phyloP scores from a whole-genome alignment of 2,797 vertebrate genomes.

The Poliocrania exsul region DNA sequence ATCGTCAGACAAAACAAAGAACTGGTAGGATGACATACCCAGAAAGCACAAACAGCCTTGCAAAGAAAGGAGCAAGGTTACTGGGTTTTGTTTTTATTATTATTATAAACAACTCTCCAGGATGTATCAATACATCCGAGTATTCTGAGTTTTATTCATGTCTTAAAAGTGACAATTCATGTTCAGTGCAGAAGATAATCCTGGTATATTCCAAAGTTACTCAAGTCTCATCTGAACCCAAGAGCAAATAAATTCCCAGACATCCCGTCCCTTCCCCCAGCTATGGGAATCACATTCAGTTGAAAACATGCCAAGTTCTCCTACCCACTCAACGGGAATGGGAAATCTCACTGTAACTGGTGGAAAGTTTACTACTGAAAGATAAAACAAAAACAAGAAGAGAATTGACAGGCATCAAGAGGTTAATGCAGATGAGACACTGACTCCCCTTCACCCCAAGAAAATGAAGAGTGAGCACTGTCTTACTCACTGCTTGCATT shows the following conservation, averaged over 20 bases:
- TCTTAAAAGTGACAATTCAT: neutral
- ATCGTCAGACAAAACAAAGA: neutral
- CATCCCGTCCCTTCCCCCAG: neutral
- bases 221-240: neutral
- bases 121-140: neutral
- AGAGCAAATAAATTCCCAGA: slow-evolving; percentile 37
- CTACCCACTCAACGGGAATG: slow-evolving; percentile 23
- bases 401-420: neutral
- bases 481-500: neutral
- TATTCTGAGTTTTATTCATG: neutral
- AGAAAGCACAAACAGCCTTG: neutral
- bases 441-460: neutral
- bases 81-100: neutral
- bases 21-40: neutral
- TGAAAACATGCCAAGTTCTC: slow-evolving; percentile 58
- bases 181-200: neutral
- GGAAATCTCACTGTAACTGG: neutral
- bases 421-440: neutral
- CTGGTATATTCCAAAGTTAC: neutral
- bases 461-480: neutral
- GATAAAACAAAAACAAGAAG: neutral
- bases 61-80: neutral
- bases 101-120: neutral
- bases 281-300: neutral
- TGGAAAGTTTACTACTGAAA: slow-evolving; percentile 5